phyloP scores from a whole-genome alignment of 1,140 invertebrate species.

The Drosophila carrolli region DNA sequence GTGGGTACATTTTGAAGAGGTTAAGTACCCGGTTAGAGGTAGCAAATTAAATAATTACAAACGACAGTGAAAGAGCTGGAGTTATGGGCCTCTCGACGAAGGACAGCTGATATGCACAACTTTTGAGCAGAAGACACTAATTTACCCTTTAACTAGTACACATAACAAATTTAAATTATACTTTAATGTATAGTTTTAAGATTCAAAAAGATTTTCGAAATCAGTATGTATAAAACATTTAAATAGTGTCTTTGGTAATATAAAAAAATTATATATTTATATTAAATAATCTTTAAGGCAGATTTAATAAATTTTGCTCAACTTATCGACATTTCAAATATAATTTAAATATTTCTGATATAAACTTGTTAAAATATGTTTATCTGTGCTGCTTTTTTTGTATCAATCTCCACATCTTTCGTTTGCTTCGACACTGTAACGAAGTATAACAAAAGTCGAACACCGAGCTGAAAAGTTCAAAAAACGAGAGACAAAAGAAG shows the following conservation, averaged over 20 bases:
- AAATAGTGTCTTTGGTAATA: too few species aligned
- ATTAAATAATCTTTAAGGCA: too few species aligned
- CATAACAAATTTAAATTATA: not conserved
- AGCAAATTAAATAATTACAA: constrained; percentile 73
- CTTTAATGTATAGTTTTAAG: too few species aligned
- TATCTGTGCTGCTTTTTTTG: too few species aligned
- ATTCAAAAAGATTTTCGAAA: too few species aligned
- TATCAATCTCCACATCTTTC: not conserved
- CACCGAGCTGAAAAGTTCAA: constrained; percentile 38
- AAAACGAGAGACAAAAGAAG: constrained; percentile 36
- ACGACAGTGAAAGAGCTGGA: constrained; percentile 15
- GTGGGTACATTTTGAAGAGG: constrained; percentile 61
- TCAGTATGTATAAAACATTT: too few species aligned
- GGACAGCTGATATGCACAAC: constrained; percentile 8
- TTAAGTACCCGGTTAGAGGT: constrained; percentile 68
- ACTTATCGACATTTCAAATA: not conserved
- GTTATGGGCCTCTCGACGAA: constrained; percentile 6
- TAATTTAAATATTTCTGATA: not conserved
- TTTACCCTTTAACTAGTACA: not conserved
- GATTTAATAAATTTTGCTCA: too few species aligned
- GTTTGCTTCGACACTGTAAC: constrained; percentile 6
- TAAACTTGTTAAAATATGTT: not conserved
- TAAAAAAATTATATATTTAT: too few species aligned
- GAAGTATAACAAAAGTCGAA: constrained; percentile 15
- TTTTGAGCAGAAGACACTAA: constrained; percentile 9